A percentile compares a stretch with the other conserved stretches of the same genome.
These are phyloP conservation scores for Melanostoma scalare DNA, from an alignment of 2,888 invertebrate genomes.

Conservation along the genomic window DNA sequence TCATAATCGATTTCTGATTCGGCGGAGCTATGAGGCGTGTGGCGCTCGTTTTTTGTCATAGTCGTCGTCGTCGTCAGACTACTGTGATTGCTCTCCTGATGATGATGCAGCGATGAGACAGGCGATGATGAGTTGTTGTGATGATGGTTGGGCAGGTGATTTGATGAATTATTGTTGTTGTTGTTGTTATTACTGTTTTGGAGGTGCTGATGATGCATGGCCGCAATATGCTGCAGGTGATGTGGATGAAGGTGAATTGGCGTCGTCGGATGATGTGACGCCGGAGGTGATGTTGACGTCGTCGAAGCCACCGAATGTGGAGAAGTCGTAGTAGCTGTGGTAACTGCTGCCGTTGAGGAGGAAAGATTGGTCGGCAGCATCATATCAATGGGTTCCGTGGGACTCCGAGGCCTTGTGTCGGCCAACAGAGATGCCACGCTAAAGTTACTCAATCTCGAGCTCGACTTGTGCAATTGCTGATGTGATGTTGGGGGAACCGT, in stretches of 20 bases:
- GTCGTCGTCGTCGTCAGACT: slow-evolving; percentile 72
- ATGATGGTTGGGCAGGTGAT: slow-evolving; percentile 79
- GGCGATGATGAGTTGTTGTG: slow-evolving; percentile 65
- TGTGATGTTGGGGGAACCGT: slow-evolving; percentile 83
- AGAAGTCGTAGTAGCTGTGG: slow-evolving; percentile 78
- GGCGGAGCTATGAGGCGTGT: slow-evolving; percentile 81
- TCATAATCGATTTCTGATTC: slow-evolving; percentile 82
- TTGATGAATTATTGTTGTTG: slow-evolving; percentile 80
- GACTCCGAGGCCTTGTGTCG: slow-evolving; percentile 86
- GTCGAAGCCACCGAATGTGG: slow-evolving; percentile 77
- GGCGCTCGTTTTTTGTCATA: slow-evolving; percentile 80
- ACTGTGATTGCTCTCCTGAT: slow-evolving; percentile 75
- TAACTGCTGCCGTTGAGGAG: slow-evolving; percentile 75
- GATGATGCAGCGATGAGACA: slow-evolving; percentile 71
- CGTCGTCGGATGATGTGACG: slow-evolving; percentile 60
- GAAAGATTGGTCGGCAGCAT: slow-evolving; percentile 75
- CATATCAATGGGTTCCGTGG: slow-evolving; percentile 74
- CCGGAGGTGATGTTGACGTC: slow-evolving; percentile 80
- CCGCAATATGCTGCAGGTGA: slow-evolving; percentile 70
- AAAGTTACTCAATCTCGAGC: slow-evolving; percentile 88
- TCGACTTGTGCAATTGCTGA: slow-evolving; percentile 83
- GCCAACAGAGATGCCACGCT: slow-evolving; percentile 94
- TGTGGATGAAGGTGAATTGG: slow-evolving; percentile 61
- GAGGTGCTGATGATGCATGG: slow-evolving; percentile 70
- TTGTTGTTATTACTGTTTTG: slow-evolving; percentile 75